Conservation (phyloP, 1,140 invertebrate species). For the Neocloeon triangulifer region DNA sequence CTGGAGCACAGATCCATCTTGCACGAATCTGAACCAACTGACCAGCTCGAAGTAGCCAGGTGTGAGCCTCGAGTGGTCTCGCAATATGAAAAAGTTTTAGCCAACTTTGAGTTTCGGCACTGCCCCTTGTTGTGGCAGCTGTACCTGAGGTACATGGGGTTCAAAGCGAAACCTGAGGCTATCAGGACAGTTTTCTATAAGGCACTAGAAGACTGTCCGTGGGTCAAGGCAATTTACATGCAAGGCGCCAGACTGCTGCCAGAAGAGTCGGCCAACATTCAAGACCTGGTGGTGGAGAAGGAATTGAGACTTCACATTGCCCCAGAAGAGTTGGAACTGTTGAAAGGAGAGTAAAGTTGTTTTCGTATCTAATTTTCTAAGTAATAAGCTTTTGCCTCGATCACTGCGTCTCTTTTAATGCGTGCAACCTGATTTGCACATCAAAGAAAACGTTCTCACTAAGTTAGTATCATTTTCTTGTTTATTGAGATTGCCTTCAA, state of each 20-base stretch:
- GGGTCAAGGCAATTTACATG: constrained; percentile 30
- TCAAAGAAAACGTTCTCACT: too few species aligned
- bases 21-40: too few species aligned
- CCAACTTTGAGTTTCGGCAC: constrained; percentile 15
- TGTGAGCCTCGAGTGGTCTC: too few species aligned
- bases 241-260: constrained; percentile 23
- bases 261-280: constrained; percentile 28
- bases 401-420: too few species aligned
- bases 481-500: too few species aligned
- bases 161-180: constrained; percentile 11
- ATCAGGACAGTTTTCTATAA: constrained; percentile 21
- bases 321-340: constrained; percentile 40
- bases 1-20: too few species aligned
- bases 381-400: too few species aligned
- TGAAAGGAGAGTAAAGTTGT: constrained; percentile 27
- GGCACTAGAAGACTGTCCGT: constrained; percentile 37
- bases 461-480: too few species aligned
- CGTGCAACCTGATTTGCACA: too few species aligned
- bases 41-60: too few species aligned
- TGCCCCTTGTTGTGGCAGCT: constrained; percentile 32
- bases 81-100: too few species aligned
- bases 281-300: constrained; percentile 46
- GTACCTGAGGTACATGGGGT: constrained; percentile 24
- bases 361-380: too few species aligned
- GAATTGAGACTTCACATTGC: constrained; percentile 40